Conservation (phyloP, 2,113 vertebrate genomes). For the Manacus vitellinus region DNA sequence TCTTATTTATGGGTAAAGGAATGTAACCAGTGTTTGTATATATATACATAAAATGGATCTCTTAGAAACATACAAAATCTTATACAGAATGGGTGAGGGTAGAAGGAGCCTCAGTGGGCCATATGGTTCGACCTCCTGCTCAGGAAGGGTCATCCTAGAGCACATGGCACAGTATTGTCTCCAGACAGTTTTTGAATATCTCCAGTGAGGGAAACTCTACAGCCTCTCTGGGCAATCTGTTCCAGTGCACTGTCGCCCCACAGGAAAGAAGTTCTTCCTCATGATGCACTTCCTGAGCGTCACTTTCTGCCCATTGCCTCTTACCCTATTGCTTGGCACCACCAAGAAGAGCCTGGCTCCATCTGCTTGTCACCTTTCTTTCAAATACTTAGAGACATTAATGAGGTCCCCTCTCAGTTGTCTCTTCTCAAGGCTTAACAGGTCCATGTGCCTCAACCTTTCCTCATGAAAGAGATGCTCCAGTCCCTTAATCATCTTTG, state of each 20-base stretch:
- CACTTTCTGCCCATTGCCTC: neutral
- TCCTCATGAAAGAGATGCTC: neutral
- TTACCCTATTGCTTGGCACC: neutral
- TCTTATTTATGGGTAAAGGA: neutral
- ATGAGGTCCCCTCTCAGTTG: neutral
- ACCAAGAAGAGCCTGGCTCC: neutral
- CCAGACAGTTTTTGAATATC: neutral
- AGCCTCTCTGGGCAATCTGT: neutral
- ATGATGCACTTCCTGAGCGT: neutral
- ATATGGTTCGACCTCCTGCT: neutral
- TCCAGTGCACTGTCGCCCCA: accelerated
- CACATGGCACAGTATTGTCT: neutral
- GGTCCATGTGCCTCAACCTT: neutral
- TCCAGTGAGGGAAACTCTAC: neutral
- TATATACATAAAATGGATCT: neutral
- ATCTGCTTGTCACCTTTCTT: neutral
- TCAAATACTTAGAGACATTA: neutral
- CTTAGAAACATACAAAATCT: neutral
- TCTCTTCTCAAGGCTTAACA: neutral
- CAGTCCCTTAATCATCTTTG: neutral
- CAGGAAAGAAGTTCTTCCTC: neutral
- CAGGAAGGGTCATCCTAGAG: neutral
- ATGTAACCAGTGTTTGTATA: neutral
- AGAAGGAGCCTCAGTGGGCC: neutral
- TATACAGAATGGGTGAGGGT: neutral